Percentiles rank a stretch among this genome's conserved stretches.
Conservation (phyloP, 1,140 invertebrate genomes). For the Caenorhabditis inopinata region DNA sequence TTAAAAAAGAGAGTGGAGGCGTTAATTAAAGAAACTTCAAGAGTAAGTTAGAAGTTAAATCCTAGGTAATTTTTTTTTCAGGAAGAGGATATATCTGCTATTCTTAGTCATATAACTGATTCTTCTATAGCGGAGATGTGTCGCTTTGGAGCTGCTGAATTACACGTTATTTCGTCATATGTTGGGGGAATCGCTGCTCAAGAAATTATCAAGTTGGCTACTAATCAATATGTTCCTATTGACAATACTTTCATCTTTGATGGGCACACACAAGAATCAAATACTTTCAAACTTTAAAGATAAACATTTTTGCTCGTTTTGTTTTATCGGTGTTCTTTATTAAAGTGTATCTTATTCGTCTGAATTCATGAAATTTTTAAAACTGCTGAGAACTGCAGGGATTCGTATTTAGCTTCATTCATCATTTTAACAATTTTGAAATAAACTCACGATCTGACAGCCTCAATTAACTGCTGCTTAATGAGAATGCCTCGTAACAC, state of each 20-base stretch:
- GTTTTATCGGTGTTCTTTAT: too few species aligned
- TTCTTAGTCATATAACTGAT: slow-evolving; percentile 3
- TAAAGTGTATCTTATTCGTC: too few species aligned
- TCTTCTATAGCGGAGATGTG: slow-evolving; percentile 54
- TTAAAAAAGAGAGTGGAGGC: slow-evolving; percentile 34
- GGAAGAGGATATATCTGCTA: background rate
- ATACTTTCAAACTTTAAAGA: slow-evolving; percentile 38
- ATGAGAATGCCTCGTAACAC: too few species aligned
- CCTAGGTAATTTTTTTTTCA: slow-evolving; percentile 12
- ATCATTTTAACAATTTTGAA: too few species aligned
- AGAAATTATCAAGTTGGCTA: slow-evolving; percentile 92
- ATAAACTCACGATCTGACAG: too few species aligned
- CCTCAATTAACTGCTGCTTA: too few species aligned
- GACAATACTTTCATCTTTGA: slow-evolving; percentile 95
- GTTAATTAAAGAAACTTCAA: background rate
- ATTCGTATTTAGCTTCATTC: too few species aligned
- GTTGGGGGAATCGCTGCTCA: slow-evolving; percentile 81
- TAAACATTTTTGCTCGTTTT: too few species aligned
- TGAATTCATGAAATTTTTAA: too few species aligned
- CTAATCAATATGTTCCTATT: slow-evolving; percentile 90
- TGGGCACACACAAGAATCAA: slow-evolving; percentile 66
- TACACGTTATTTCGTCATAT: slow-evolving; percentile 77
- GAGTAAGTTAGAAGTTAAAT: background rate
- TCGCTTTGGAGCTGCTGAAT: slow-evolving; percentile 84
- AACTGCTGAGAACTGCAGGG: too few species aligned